Base-by-base conservation (phyloP, 37 sponge, comb jelly and placozoan species). In the Halichondria panicea region DNA sequence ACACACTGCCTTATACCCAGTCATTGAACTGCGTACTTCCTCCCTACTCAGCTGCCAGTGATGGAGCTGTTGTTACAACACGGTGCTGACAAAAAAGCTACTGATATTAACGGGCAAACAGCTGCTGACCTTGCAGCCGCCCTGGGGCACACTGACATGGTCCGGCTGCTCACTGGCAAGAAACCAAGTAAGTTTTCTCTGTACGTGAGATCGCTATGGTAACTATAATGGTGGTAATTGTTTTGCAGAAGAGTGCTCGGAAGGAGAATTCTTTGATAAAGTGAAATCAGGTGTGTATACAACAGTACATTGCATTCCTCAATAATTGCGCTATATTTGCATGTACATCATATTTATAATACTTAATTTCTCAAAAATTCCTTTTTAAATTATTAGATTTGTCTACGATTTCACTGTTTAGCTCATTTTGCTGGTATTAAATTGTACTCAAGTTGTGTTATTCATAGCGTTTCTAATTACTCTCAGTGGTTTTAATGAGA, bases 251-350 rank as follows among this genome's bases (percentile, higher is more conserved):
- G 64, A 59, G 15, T 54, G 71, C 13, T 57, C 88, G 0, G 72
- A 78, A 13, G 34, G 30, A 58, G 83, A 88, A 18, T 81, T 88
- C 37, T 82, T 88, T 66, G 88, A 88, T 32, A 78, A 61, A 27
- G 73, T 82, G 4, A 88, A 77, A 33, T 30, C 35, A 88, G 87
- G 87, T 86, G 22, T 28, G 75, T 22, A n/a, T n/a, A n/a, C n/a
- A n/a, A n/a, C n/a, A n/a, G n/a, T n/a, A n/a, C n/a, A n/a, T n/a
- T n/a, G n/a, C n/a, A n/a, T n/a, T n/a, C n/a, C n/a, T n/a, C n/a
- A n/a, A n/a, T n/a, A n/a, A n/a, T n/a, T n/a, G n/a, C n/a, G n/a
- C n/a, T n/a, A n/a, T n/a, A n/a, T n/a, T n/a, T n/a, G n/a, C n/a
- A n/a, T n/a, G n/a, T n/a, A n/a, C n/a, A n/a, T n/a, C n/a, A n/a